These are phyloP conservation scores for Macheiramphus alcinus DNA, from an alignment of 2,113 vertebrate species.

Conservation along the genomic window DNA sequence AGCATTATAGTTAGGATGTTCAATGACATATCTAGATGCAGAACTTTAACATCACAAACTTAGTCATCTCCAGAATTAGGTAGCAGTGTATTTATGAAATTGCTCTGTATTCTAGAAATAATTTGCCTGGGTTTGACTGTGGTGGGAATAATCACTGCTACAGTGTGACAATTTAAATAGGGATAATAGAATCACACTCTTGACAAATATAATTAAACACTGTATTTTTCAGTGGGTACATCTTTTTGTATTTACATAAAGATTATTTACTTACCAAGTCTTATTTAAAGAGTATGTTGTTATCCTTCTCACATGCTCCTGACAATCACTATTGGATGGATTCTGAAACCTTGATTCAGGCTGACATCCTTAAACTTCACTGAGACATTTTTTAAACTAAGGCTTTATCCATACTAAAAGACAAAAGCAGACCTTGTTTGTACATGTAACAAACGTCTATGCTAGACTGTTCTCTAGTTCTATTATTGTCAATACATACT, in stretches of 20 bases:
- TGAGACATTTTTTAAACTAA: neutral
- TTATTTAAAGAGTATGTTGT: neutral
- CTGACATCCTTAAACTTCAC: neutral
- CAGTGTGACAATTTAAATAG: neutral
- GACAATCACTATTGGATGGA: neutral
- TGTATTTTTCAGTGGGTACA: neutral
- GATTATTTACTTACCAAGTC: neutral
- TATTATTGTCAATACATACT: neutral
- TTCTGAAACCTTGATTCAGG: neutral
- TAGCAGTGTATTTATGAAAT: neutral
- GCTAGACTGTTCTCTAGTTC: neutral
- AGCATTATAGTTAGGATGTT: neutral
- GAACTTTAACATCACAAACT: neutral
- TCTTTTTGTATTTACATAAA: neutral
- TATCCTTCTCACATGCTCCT: neutral
- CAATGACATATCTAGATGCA: neutral
- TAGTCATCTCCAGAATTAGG: neutral
- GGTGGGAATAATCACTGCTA: neutral
- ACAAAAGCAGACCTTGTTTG: neutral
- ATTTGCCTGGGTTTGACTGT: neutral
- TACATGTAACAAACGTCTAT: neutral
- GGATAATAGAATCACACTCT: neutral
- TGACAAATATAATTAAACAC: neutral
- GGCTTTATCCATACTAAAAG: neutral
- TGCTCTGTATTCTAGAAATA: neutral